These are phyloP conservation scores for Ploceus nigricollis DNA, from an alignment of 2,113 vertebrate species.

Conservation along the genomic window DNA sequence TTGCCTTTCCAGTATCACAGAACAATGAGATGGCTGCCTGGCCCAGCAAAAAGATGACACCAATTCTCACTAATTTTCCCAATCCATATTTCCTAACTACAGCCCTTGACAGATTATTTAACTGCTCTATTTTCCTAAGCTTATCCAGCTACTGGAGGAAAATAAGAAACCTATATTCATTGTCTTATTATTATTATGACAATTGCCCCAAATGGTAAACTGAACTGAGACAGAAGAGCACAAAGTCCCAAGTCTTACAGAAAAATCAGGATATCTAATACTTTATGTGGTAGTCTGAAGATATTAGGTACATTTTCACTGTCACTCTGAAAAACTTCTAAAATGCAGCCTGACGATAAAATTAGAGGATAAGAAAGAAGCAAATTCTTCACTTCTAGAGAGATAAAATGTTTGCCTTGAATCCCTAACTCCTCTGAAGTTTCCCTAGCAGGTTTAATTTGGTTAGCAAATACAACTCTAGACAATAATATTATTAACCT, in stretches of 20 bases:
- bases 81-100: background rate
- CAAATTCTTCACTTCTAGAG: background rate
- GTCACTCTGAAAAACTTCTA: background rate
- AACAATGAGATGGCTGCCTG: background rate
- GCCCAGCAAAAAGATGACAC: background rate
- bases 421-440: background rate
- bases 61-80: background rate
- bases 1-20: background rate
- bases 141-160: background rate
- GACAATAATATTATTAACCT: conserved; percentile 46
- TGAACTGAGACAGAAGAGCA: background rate
- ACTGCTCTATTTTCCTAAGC: background rate
- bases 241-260: background rate
- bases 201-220: background rate
- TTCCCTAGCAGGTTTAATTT: conserved; percentile 32
- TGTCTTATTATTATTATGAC: background rate
- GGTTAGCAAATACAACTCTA: conserved; percentile 37
- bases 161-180: background rate
- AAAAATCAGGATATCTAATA: background rate
- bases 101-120: background rate
- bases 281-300: background rate
- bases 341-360: background rate
- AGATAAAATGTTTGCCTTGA: background rate
- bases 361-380: background rate
- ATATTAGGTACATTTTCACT: background rate